A percentile compares a stretch with the other conserved stretches of the same genome.
phyloP scores from a whole-genome alignment of 2,888 invertebrate genomes.

The Chaitophorus viminalis region DNA sequence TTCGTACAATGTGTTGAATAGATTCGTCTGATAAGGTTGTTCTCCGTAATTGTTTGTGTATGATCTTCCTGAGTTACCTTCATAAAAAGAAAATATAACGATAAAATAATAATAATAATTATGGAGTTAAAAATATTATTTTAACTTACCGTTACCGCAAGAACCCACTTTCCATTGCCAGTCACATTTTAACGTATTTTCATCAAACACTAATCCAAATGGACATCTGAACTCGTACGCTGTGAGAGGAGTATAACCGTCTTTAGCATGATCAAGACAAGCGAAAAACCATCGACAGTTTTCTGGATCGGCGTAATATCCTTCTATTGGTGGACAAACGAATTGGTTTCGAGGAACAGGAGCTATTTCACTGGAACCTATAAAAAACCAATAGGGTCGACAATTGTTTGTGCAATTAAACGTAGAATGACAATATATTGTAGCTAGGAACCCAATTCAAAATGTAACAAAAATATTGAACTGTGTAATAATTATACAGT shows the following conservation, averaged over 20 bases:
- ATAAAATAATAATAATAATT: background rate
- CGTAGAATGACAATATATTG: background rate
- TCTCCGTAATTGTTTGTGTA: conserved; percentile 27
- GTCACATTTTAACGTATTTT: conserved; percentile 76
- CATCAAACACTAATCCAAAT: conserved; percentile 81
- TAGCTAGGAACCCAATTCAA: background rate
- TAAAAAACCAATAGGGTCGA: background rate
- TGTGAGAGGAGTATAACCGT: conserved; percentile 68
- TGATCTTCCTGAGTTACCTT: conserved; percentile 30
- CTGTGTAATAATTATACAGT: background rate
- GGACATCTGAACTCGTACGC: conserved; percentile 86
- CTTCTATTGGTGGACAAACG: conserved; percentile 74
- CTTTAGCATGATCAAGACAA: conserved; percentile 75
- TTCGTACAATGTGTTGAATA: conserved; percentile 18
- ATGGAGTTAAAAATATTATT: background rate
- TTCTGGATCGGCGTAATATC: conserved; percentile 83
- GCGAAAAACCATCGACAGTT: conserved; percentile 88
- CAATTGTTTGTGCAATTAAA: background rate
- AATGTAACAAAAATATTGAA: background rate
- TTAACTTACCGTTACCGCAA: conserved; percentile 70
- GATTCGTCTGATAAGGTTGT: conserved; percentile 38
- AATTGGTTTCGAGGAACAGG: conserved; percentile 77
- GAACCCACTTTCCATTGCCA: conserved; percentile 82
- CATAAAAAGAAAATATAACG: background rate
- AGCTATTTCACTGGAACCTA: conserved; percentile 76